Conservation (phyloP, 2,797 vertebrate genomes). For the Sebastes trivittatus region DNA sequence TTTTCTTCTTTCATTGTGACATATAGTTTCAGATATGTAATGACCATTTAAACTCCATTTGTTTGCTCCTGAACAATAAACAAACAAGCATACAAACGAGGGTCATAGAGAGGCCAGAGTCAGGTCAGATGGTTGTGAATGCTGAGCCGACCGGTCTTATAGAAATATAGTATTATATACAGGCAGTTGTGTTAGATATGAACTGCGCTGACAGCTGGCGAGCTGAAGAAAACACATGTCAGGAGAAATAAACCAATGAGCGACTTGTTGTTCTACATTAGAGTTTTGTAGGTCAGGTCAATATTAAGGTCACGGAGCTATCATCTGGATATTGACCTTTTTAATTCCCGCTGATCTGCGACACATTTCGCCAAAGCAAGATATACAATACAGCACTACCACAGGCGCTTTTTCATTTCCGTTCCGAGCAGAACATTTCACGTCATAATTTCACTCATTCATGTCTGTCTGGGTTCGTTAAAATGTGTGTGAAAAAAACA, state of each 20-base stretch:
- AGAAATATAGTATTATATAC: constrained; percentile 74
- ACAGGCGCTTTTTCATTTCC: constrained; percentile 40
- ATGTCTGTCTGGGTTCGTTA: constrained; percentile 43
- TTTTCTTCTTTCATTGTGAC: constrained; percentile 70
- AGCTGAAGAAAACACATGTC: constrained; percentile 60
- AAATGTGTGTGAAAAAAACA: constrained; percentile 51
- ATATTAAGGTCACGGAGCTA: constrained; percentile 60
- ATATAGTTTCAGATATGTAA: constrained; percentile 67
- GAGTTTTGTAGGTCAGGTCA: constrained; percentile 65
- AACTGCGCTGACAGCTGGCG: constrained; percentile 65
- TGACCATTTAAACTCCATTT: constrained; percentile 57
- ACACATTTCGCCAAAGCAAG: constrained; percentile 57
- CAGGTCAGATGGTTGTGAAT: constrained; percentile 50
- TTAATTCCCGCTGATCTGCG: constrained; percentile 59
- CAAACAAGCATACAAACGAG: constrained; percentile 73
- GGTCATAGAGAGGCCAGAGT: constrained; percentile 62
- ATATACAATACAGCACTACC: constrained; percentile 54
- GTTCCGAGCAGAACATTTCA: constrained; percentile 34
- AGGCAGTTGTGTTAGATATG: constrained; percentile 64
- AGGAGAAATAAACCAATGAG: constrained; percentile 58
- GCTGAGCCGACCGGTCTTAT: constrained; percentile 60
- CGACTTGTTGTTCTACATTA: constrained; percentile 51
- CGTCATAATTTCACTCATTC: constrained; percentile 46
- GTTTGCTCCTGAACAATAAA: constrained; percentile 70
- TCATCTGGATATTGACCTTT: constrained; percentile 56